Evolutionary conservation across 2,797 vertebrate species (phyloP).

Genomic region (Centroberyx gerrardi): DNA sequence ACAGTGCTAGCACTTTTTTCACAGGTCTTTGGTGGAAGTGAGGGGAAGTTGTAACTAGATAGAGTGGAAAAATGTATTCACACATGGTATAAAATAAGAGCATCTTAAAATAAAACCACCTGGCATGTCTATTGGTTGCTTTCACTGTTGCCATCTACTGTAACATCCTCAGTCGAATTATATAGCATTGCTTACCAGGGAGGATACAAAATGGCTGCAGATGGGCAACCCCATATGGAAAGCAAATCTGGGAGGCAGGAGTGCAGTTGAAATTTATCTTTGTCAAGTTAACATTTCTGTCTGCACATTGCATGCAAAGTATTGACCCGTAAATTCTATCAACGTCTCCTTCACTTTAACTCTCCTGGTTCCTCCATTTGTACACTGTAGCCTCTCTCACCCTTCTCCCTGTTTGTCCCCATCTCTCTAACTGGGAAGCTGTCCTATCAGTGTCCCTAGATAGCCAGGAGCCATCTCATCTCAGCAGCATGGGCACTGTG

Average conservation of each 20-base stretch:
- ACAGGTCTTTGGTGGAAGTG: no score
- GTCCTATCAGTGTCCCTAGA: slow-evolving; percentile 30
- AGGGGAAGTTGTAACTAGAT: background rate
- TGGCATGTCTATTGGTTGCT: background rate
- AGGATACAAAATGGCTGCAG: slow-evolving; percentile 37
- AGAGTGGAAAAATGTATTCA: background rate
- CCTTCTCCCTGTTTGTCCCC: slow-evolving; percentile 53
- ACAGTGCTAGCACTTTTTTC: no score
- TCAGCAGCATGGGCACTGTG: slow-evolving; percentile 55
- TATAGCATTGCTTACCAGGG: background rate
- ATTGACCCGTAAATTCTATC: slow-evolving; percentile 61
- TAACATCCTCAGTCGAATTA: slow-evolving; percentile 16
- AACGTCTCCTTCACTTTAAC: slow-evolving; percentile 46
- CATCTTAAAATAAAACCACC: background rate
- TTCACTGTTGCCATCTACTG: slow-evolving; percentile 5
- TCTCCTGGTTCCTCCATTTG: slow-evolving; percentile 40
- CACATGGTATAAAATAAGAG: background rate
- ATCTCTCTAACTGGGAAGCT: slow-evolving; percentile 49
- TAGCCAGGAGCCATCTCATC: slow-evolving; percentile 57
- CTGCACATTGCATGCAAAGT: slow-evolving; percentile 51
- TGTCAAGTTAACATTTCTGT: slow-evolving; percentile 50
- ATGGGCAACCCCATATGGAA: slow-evolving; percentile 25
- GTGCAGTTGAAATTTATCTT: slow-evolving; percentile 36
- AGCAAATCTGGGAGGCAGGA: slow-evolving; percentile 9
- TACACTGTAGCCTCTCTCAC: slow-evolving; percentile 15